phyloP scores from a whole-genome alignment of 2,797 vertebrate species.

The Macroramphosus scolopax region DNA sequence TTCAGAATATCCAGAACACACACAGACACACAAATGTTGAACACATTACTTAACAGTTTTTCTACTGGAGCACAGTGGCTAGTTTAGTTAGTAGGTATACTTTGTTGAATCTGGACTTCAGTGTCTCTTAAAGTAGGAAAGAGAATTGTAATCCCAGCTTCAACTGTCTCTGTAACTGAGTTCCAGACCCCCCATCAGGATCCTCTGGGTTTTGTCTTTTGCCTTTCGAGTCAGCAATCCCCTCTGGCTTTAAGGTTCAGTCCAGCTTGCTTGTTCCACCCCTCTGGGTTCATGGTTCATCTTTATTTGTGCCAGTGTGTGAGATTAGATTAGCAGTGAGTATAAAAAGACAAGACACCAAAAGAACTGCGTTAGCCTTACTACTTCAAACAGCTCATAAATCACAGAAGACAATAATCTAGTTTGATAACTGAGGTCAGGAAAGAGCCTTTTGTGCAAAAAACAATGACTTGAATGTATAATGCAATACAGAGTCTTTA shows the following conservation, averaged over 20 bases:
- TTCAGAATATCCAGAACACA: too few species aligned
- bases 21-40: too few species aligned
- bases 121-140: slow-evolving; percentile 14
- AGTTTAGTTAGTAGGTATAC: background rate
- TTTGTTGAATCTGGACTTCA: slow-evolving; percentile 4
- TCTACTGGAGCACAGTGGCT: background rate
- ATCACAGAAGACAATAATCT: slow-evolving; percentile 27
- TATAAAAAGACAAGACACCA: slow-evolving; percentile 23
- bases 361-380: slow-evolving; percentile 15
- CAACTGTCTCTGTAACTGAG: slow-evolving; percentile 16
- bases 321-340: slow-evolving; percentile 37
- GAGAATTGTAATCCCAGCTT: slow-evolving; percentile 32
- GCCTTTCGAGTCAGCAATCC: slow-evolving; percentile 15
- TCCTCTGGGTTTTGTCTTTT: slow-evolving; percentile 39
- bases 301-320: slow-evolving; percentile 37
- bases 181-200: slow-evolving; percentile 32
- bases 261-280: slow-evolving; percentile 35
- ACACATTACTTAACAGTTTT: too few species aligned
- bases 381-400: slow-evolving; percentile 40
- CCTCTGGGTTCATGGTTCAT: too few species aligned
- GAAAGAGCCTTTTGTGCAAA: slow-evolving; percentile 17
- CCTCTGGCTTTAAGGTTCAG: slow-evolving; percentile 40
- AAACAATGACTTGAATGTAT: background rate
- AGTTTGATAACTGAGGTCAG: slow-evolving; percentile 23
- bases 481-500: slow-evolving; percentile 20